Evolutionary conservation across 2,797 vertebrate species (phyloP).

Genomic region (Leuciscus waleckii): DNA sequence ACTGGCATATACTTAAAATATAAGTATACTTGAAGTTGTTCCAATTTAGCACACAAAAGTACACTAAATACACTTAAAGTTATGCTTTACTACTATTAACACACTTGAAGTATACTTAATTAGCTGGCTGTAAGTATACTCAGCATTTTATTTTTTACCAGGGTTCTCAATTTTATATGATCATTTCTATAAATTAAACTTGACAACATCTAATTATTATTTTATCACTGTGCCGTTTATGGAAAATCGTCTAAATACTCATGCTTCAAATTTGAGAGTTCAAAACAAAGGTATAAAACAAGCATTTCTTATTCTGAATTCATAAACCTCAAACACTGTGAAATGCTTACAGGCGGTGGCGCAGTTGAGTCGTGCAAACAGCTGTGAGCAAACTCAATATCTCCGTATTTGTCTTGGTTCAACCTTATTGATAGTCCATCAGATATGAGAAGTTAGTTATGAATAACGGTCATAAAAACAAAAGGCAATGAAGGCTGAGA

Average conservation of each 20-base stretch:
- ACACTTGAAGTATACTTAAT: too few species aligned
- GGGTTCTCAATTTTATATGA: not conserved
- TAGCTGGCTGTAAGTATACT: too few species aligned
- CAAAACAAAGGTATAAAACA: not conserved
- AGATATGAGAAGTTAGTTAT: not conserved
- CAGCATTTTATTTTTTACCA: too few species aligned
- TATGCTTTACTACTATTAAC: too few species aligned
- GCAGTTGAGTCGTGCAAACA: slow-evolving; percentile 22
- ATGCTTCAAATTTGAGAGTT: not conserved
- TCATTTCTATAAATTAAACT: not conserved
- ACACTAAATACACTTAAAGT: too few species aligned
- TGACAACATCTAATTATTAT: not conserved
- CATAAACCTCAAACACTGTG: not conserved
- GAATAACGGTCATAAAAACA: not conserved
- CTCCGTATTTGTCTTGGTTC: not conserved
- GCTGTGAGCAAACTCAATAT: not conserved
- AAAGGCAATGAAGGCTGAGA: not conserved
- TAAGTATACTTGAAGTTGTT: too few species aligned
- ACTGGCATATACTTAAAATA: too few species aligned
- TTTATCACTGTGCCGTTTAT: not conserved
- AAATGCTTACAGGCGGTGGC: slow-evolving; percentile 22
- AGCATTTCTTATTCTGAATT: not conserved
- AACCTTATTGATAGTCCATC: not conserved
- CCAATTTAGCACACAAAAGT: too few species aligned
- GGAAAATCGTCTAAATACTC: not conserved